These are phyloP conservation scores for Ochropleura plecta DNA, from an alignment of 2,888 invertebrate species.

Conservation along the genomic window DNA sequence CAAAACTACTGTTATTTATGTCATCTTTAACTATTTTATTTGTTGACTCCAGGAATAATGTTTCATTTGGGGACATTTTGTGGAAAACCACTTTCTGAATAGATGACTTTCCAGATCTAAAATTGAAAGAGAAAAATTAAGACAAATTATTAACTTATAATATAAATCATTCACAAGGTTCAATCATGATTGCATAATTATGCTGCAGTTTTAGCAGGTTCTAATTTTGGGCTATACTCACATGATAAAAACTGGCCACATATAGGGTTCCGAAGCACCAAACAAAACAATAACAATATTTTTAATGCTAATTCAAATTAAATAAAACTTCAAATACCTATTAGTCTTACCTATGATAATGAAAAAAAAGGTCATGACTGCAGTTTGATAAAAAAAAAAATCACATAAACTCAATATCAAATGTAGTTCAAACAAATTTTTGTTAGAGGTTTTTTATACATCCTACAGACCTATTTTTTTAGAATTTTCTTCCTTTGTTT, in stretches of 20 bases:
- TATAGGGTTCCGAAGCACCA: too few species aligned
- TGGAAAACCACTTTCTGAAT: conserved; percentile 99
- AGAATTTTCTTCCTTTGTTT: too few species aligned
- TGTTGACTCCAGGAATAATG: conserved; percentile 99
- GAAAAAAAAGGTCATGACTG: too few species aligned
- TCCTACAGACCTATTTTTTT: too few species aligned
- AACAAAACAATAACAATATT: too few species aligned
- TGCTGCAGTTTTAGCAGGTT: not conserved
- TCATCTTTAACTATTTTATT: conserved; percentile 99
- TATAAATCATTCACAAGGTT: not conserved
- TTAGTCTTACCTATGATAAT: too few species aligned
- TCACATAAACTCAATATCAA: too few species aligned
- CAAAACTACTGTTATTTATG: conserved; percentile 98
- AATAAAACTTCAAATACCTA: too few species aligned
- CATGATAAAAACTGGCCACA: not conserved
- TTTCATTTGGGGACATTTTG: conserved; percentile 99
- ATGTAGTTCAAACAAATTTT: too few species aligned
- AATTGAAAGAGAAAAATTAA: conserved; percentile 71
- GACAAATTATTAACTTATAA: not conserved
- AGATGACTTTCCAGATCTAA: conserved; percentile 99
- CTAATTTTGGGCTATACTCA: not conserved
- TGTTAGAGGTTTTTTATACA: too few species aligned
- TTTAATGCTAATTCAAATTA: too few species aligned
- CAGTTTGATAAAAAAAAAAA: too few species aligned
- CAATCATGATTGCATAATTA: not conserved